Percentiles rank a stretch among this genome's conserved stretches.
Conservation (phyloP, 2,797 vertebrate species). For the Pangasius larnaudii region DNA sequence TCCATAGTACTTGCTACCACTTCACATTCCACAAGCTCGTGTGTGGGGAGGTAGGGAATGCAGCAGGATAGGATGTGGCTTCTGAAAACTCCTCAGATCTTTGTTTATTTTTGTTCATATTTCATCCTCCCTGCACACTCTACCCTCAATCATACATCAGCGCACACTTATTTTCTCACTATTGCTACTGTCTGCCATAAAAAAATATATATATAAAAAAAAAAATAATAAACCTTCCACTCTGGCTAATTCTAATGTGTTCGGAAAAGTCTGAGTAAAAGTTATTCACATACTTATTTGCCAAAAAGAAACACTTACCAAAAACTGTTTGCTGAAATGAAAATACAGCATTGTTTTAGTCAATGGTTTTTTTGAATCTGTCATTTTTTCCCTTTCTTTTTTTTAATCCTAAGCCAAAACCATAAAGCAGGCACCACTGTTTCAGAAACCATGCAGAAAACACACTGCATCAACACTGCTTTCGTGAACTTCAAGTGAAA, state of each 20-base stretch:
- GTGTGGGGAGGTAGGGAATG: constrained; percentile 37
- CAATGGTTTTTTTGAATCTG: background rate
- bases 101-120: constrained; percentile 19
- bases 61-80: constrained; percentile 21
- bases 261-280: constrained; percentile 20
- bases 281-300: constrained; percentile 11
- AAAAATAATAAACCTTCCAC: background rate
- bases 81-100: constrained; percentile 39
- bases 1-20: constrained; percentile 50
- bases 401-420: background rate
- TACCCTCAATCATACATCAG: constrained; percentile 1
- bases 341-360: constrained; percentile 2
- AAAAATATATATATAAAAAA: constrained; percentile 1
- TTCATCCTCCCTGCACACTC: background rate
- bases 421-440: background rate
- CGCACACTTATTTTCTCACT: constrained; percentile 3
- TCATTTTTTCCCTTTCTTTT: background rate
- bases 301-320: constrained; percentile 29
- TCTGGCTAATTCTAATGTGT: background rate
- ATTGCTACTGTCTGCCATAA: constrained; percentile 45
- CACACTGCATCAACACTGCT: background rate
- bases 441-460: background rate
- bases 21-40: constrained; percentile 54
- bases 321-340: constrained; percentile 22
- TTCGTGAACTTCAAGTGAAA: background rate